These are phyloP conservation scores for Coturnix japonica DNA, from an alignment of 2,113 vertebrate species.

Conservation along the genomic window DNA sequence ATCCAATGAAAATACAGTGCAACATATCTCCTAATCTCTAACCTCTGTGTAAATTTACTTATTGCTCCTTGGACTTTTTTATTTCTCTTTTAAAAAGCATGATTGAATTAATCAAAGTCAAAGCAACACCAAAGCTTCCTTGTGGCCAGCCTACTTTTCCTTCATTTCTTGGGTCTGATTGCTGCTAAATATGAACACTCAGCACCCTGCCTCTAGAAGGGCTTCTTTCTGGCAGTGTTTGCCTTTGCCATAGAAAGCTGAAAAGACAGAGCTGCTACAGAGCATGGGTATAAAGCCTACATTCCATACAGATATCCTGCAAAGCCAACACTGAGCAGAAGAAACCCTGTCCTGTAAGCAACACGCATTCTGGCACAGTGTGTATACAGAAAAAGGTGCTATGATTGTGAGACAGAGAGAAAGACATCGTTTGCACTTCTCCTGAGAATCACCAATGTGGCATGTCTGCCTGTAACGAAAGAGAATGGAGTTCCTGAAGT, in stretches of 20 bases:
- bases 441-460: not conserved
- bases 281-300: not conserved
- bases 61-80: slow-evolving; percentile 26
- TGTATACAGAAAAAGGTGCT: not conserved
- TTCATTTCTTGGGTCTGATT: not conserved
- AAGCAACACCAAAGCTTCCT: not conserved
- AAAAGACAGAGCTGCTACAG: not conserved
- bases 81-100: not conserved
- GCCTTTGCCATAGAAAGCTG: not conserved
- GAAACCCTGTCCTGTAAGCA: not conserved
- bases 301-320: not conserved
- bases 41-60: slow-evolving; percentile 54
- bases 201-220: not conserved
- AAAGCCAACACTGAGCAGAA: not conserved
- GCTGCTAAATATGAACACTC: not conserved
- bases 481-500: slow-evolving; percentile 11
- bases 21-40: slow-evolving; percentile 58
- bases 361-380: not conserved
- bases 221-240: not conserved
- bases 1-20: slow-evolving; percentile 17
- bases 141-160: not conserved
- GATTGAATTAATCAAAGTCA: slow-evolving; percentile 55
- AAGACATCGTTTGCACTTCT: not conserved
- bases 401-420: not conserved
- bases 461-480: slow-evolving; percentile 29